Percentiles rank a stretch among this genome's conserved stretches.
Evolutionary conservation across 2,113 vertebrate genomes (phyloP).

Genomic region (Myrmophylax atrothorax): DNA sequence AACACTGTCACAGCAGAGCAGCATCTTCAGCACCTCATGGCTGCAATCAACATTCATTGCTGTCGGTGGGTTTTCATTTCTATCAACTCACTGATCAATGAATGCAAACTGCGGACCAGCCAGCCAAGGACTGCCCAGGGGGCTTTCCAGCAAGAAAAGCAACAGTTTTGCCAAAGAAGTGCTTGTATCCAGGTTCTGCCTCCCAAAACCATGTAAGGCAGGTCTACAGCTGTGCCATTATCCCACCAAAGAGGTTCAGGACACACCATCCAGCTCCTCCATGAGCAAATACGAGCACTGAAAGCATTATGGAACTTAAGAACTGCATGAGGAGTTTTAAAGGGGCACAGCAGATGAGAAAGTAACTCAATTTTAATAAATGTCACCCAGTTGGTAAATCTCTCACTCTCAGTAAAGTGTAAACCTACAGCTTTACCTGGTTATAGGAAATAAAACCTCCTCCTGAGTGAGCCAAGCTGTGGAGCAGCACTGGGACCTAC

Average conservation of each 20-base stretch:
- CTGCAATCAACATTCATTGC: slow-evolving; percentile 99
- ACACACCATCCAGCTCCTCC: fast-evolving
- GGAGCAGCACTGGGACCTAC: background rate
- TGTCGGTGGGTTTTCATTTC: slow-evolving; percentile 97
- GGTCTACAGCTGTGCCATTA: background rate
- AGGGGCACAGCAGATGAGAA: background rate
- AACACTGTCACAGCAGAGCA: fast-evolving
- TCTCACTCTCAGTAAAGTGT: background rate
- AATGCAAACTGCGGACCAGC: slow-evolving; percentile 99
- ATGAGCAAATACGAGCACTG: background rate
- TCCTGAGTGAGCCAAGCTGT: fast-evolving
- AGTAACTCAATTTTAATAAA: background rate
- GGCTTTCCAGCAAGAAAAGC: fast-evolving
- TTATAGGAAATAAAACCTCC: background rate
- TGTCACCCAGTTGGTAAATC: background rate
- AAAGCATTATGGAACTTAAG: background rate
- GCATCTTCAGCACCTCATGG: slow-evolving; percentile 75
- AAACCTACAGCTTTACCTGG: background rate
- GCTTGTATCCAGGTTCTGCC: fast-evolving
- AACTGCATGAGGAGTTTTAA: background rate
- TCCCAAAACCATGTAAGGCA: fast-evolving
- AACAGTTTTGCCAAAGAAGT: background rate
- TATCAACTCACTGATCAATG: slow-evolving; percentile 98
- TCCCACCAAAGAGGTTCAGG: background rate
- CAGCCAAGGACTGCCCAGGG: background rate